Base-by-base conservation (phyloP, 2,797 vertebrate species). In the Eleutherodactylus coqui region DNA sequence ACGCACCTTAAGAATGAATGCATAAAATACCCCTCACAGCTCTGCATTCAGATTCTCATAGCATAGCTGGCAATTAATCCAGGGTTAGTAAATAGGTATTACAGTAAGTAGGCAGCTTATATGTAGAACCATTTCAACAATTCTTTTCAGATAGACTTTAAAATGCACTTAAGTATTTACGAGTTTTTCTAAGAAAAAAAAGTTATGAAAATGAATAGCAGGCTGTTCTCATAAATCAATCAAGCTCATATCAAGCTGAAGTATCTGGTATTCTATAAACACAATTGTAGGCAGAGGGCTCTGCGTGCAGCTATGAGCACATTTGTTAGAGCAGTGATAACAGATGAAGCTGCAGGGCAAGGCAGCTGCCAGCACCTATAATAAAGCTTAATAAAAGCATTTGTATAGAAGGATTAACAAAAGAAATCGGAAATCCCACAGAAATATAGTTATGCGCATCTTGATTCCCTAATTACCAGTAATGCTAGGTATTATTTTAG, bases 121-220 rank as follows among this genome's bases (percentile, higher is more conserved):
- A 43, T 14, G n/a, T 43, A 16, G 4, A 45, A 43, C 19, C 21
- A 43, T 32, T 70, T 24, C 1, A 27, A 69, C 29, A 70, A 70
- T 51, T 51, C 19, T 16, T n/a, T 41, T 17, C 24, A 72, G 24
- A 72, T 53, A 53, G 32, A 69, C 45, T 10, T 27, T 47, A 32
- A 69, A 49, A 73, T 3, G 17, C 41, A 24, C 38, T 43, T 16
- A 49, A 34, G 76, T 82, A 82, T 82, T 86, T 58, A 86, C 77
- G 69, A 72, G n/a, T 55, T 53, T 67, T 86, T 82, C 72, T 45
- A 79, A 34, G 77, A 60, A 80, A 85, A 85, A 60, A 80, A 85
- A 85, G 69, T 69, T 21, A 73, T 73, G 43, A 72, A 75, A 51
- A 47, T 36, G 45, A 86, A 75, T 80, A 60, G 70, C 34, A 53